Evolutionary conservation across 2,888 invertebrate genomes (phyloP), one percentile per base, ranked within the genome.

Genomic region (Leptinotarsa peninsularis): DNA sequence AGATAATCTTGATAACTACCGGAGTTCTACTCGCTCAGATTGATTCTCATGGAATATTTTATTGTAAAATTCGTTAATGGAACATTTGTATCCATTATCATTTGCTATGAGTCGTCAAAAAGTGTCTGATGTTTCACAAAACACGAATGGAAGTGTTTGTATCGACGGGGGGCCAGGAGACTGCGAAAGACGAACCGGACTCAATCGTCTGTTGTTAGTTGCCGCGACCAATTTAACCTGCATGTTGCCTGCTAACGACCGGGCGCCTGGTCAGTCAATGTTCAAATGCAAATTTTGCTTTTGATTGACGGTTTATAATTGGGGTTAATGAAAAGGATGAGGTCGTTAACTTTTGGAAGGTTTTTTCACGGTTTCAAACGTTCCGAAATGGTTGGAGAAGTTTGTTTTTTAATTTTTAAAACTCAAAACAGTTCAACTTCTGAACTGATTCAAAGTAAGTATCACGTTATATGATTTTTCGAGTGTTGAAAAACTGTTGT

Each of bases 131-230:
- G 75, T 79, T 74, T 80, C 75, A 76, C 79, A 80, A 78, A 80
- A 73, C 71, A 66, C 81, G 83, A 82, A 83, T 81, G 82, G 82
- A 84, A 84, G 84, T 84, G 84, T 84, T 81, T 83, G 76, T 75
- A 81, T 67, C 85, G 76, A 83, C 85, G 79, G 84, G 85, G 81
- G 76, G 83, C 80, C 80, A 82, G 84, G 14, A 58, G 23, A 84
- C 85, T n/a, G 52, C 52, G 17, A 52, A 52, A 43, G 85, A 84
- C 82, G 75, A 75, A 80, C 81, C 79, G 80, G 79, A 74, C 81
- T 82, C 83, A 82, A 76, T 85, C 84, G 82, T 43, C 81, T 82
- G 83, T 81, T 85, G 85, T 84, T 84, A 83, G 83, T 82, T 83
- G 79, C 83, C 71, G 50, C 66, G 18, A 58, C 58, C 67, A 67